Base-by-base conservation (phyloP, 2,113 vertebrate genomes). In the Ceyx cyanopectus region DNA sequence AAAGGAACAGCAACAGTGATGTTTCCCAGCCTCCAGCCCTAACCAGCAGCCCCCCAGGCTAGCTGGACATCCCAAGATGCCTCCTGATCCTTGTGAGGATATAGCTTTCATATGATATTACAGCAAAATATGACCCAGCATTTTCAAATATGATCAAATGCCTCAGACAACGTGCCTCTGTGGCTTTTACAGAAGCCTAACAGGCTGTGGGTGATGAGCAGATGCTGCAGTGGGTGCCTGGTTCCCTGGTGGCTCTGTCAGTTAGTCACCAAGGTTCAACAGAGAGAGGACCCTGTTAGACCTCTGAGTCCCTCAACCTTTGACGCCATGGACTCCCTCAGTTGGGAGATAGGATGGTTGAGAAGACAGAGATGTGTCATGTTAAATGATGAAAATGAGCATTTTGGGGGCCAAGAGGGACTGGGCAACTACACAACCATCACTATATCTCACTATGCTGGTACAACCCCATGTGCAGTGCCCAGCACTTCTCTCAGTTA, bases 261-360 rank as follows among this genome's bases (percentile, higher is more conserved):
- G 19, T 37, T 43, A 30, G 26, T 16, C 14, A 45, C 12, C 1
- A 0, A 22, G 32, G 27, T 20, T 58, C 57, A 61, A 46, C 0
- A 1, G 69, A 17, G 62, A 1, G 1, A 53, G 43, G 37, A 60
- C n/a, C 45, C 12, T 77, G 40, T 14, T n/a, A 65, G 40, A 66
- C 27, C 24, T 46, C n/a, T 32, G 17, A 58, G 14, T 46, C 12
- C 27, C 27, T 88, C 43, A 51, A 68, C 12, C 29, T 46, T 69
- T 69, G 14, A 46, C 18, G 24, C 67, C 8, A 7, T 16, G 10
- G 10, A 19, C 30, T 32, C 30, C n/a, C 22, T 66, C 22, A 4
- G 16, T 0, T 2, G 14, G 6, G 4, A 32, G 7, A 72, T 58
- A 56, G 20, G 46, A 51, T 22, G 34, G 14, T 2, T 62, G 41